Base-by-base conservation (phyloP, 2,113 vertebrate genomes). In the Cyanocitta stelleri region DNA sequence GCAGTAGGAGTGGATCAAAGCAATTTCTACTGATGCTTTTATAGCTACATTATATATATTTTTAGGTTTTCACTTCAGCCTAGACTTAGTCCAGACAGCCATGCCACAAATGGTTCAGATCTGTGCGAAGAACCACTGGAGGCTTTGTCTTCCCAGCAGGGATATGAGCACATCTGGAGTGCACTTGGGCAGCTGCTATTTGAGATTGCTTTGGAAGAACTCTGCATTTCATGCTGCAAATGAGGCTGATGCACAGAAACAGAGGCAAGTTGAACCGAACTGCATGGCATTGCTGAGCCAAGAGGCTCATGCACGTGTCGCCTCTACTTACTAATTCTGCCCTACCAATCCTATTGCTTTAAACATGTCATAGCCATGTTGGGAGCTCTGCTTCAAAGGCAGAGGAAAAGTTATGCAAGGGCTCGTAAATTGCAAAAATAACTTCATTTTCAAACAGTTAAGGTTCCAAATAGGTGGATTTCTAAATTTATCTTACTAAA, bases 401-500 rank as follows among this genome's bases (percentile, higher is more conserved):
- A 75, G 41, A 80, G 17, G 62, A 79, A 68, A 74, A 77, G 24
- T 14, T 71, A 51, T 27, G 66, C 59, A 74, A 75, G 43, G 35
- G 21, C 82, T 78, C 0, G 0, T 54, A 87, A 91, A 37, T 18
- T 30, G 24, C 3, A 4, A 77, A 89, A 81, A 26, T 61, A 83
- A 56, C 35, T 73, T 83, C 13, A 35, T 66, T 89, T 92, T 44
- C 52, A 62, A 56, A 79, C 43, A 75, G 62, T 26, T 33, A 80
- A 43, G 43, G 19, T 41, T 83, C 30, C 24, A 75, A 63, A 85
- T 8, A 59, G 29, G n/a, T 62, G 41, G 35, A 33, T 88, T 90
- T 92, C 73, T 91, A 91, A 69, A 54, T 24, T 67, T 66, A 43
- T 80, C 43, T 49, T 67, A 55, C 35, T 80, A 62, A 82, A 78